Conservation (phyloP, 2,888 invertebrate genomes). For the Resseliella maxima region DNA sequence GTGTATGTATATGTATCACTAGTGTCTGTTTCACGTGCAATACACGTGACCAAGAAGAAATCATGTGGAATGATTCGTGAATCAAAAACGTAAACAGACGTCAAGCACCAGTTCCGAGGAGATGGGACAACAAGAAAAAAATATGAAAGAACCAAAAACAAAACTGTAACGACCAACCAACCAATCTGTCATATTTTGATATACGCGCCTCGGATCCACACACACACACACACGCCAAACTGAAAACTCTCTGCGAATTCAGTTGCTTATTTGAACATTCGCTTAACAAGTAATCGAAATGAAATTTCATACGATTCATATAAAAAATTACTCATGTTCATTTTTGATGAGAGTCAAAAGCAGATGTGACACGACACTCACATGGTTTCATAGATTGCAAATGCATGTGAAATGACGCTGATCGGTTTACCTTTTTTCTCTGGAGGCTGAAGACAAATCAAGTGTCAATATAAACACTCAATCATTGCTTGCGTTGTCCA, state of each 20-base stretch:
- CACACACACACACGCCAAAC: neutral
- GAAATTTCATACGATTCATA: slow-evolving; percentile 24
- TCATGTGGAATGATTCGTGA: slow-evolving; percentile 36
- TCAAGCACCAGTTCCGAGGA: neutral
- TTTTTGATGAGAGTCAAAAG: slow-evolving; percentile 41
- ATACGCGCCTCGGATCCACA: neutral
- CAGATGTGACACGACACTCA: slow-evolving; percentile 42
- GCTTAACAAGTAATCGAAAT: neutral
- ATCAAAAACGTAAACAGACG: neutral
- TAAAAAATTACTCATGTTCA: slow-evolving; percentile 48
- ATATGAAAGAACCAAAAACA: too few relatives aligned
- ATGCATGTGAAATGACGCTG: neutral
- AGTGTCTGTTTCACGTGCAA: neutral
- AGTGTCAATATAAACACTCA: neutral
- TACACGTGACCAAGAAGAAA: slow-evolving; percentile 28
- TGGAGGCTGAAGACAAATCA: neutral
- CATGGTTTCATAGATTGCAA: neutral
- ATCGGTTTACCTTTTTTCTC: neutral
- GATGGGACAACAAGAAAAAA: neutral
- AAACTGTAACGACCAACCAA: too few relatives aligned
- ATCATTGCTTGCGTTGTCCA: neutral
- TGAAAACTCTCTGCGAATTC: neutral
- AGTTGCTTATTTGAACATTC: neutral
- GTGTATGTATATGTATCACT: neutral
- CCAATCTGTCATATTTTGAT: neutral